Conservation (phyloP, 2,113 vertebrate species). For the Colistium nudipinnis region DNA sequence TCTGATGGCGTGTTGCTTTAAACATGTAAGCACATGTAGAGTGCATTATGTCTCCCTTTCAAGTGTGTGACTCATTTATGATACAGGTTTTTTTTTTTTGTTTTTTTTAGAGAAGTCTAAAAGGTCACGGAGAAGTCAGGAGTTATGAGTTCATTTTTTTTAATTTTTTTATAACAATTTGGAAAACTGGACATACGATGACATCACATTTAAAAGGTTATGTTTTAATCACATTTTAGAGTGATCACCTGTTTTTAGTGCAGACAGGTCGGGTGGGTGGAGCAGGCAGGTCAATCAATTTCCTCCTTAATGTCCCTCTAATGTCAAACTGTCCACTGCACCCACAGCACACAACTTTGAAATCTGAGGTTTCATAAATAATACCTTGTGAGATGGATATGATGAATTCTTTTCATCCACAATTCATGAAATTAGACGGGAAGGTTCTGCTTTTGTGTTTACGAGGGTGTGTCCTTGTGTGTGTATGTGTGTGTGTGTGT, state of each 20-base stretch:
- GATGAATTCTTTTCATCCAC: constrained; percentile 64
- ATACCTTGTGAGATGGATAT: constrained; percentile 61
- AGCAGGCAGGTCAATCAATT: constrained; percentile 38
- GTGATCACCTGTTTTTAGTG: constrained; percentile 31
- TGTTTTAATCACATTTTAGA: constrained; percentile 35
- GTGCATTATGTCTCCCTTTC: constrained; percentile 20
- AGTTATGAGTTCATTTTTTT: too few relatives aligned
- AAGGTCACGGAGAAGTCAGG: constrained; percentile 46
- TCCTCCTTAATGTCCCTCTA: constrained; percentile 44
- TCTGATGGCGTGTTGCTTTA: background rate
- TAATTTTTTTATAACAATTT: background rate
- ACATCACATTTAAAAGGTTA: too few relatives aligned
- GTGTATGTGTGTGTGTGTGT: background rate
- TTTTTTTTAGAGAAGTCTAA: too few relatives aligned
- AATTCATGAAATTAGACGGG: constrained; percentile 55
- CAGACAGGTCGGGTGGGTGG: constrained; percentile 23
- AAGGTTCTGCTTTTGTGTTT: constrained; percentile 6
- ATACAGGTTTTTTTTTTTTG: constrained; percentile 16
- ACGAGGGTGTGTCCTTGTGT: background rate
- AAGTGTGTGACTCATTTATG: constrained; percentile 45
- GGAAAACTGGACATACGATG: background rate
- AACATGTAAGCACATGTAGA: background rate
- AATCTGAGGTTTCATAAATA: too few relatives aligned
- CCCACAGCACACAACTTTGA: constrained; percentile 33
- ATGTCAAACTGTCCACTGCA: constrained; percentile 47